A percentile compares a stretch with the other conserved stretches of the same genome.
phyloP scores from a whole-genome alignment of 2,113 vertebrate genomes.

The Mastomys coucha region DNA sequence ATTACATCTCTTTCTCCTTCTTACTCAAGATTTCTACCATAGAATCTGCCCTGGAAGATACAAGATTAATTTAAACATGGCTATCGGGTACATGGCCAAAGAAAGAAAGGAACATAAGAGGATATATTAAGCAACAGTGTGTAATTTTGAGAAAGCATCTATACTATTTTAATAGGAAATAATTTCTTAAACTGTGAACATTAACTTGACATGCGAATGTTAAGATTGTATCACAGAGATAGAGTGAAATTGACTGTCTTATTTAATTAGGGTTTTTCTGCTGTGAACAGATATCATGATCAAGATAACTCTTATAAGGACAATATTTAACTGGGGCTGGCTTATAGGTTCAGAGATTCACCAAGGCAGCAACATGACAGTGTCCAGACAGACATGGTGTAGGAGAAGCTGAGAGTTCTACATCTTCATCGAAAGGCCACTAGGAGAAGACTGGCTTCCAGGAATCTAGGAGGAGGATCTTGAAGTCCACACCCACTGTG shows the following conservation, averaged over 20 bases:
- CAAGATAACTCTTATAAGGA: too few species aligned
- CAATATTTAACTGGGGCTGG: too few species aligned
- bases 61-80: not conserved
- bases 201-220: conserved; percentile 47
- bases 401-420: too few species aligned
- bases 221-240: conserved; percentile 5
- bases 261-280: too few species aligned
- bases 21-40: not conserved
- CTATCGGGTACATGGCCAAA: not conserved
- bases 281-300: too few species aligned
- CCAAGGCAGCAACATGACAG: too few species aligned
- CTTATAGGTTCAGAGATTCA: too few species aligned
- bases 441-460: too few species aligned
- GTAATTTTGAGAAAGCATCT: not conserved
- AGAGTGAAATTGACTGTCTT: not conserved
- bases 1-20: not conserved
- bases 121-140: not conserved
- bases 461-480: too few species aligned
- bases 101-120: not conserved
- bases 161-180: conserved; percentile 36
- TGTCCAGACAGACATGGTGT: too few species aligned
- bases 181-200: conserved; percentile 36
- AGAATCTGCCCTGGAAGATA: not conserved
- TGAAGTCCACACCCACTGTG: too few species aligned
- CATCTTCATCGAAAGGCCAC: too few species aligned